Percentiles rank a stretch among this genome's conserved stretches.
These are phyloP conservation scores for Meriones unguiculatus DNA, from an alignment of 2,113 vertebrate genomes.

Conservation along the genomic window DNA sequence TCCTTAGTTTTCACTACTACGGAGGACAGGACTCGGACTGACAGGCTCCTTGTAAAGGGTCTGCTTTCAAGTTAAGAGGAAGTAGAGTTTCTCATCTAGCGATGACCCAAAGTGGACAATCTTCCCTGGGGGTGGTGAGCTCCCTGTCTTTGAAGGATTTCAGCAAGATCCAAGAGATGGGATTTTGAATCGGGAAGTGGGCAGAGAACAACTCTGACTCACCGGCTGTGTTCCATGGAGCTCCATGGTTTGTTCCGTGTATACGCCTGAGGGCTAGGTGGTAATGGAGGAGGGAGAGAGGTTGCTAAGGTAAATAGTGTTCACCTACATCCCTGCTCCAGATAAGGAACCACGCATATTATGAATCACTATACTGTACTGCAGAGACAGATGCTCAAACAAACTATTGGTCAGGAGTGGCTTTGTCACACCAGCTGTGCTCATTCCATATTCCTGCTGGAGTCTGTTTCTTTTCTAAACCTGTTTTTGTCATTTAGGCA, in stretches of 20 bases:
- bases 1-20: background rate
- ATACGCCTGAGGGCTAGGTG: background rate
- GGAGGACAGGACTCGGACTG: background rate
- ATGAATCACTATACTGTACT: background rate
- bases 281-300: background rate
- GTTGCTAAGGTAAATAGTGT: background rate
- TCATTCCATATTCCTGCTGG: background rate
- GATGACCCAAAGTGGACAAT: background rate
- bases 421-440: background rate
- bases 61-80: background rate
- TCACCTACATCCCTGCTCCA: background rate
- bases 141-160: background rate
- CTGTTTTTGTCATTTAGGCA: background rate
- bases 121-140: background rate
- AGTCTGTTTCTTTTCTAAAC: background rate
- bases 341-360: background rate
- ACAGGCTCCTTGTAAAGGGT: background rate
- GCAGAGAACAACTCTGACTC: background rate
- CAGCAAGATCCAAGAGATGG: constrained; percentile 4
- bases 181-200: background rate
- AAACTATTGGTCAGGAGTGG: background rate
- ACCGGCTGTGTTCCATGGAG: background rate
- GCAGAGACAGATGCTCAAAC: background rate
- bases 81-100: background rate
- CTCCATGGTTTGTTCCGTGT: background rate